phyloP scores from a whole-genome alignment of 2,113 vertebrate genomes.

The Felis catus region F.catus_Fca126_mat1.0 CM031412.1:107638001-107638500 shows the following conservation, averaged over 20 bases:
- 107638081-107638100: not conserved
- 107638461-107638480: not conserved
- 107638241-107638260: not conserved
- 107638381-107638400: slow-evolving; percentile 23
- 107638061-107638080: not conserved
- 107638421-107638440: not conserved
- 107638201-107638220: not conserved
- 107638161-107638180: not conserved
- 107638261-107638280: not conserved
- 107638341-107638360: not conserved
- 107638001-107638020: not conserved
- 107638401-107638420: slow-evolving; percentile 42
- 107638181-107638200: not conserved
- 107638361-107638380: not conserved
- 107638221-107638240: not conserved
- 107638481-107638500: too few species aligned
- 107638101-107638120: not conserved
- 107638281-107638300: not conserved
- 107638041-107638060: not conserved
- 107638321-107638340: not conserved
- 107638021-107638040: not conserved
- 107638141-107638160: not conserved
- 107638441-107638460: not conserved
- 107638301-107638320: not conserved
- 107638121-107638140: not conserved